Evolutionary conservation across 2,888 invertebrate species (phyloP).

Genomic region (Chaetoderma sp.): DNA sequence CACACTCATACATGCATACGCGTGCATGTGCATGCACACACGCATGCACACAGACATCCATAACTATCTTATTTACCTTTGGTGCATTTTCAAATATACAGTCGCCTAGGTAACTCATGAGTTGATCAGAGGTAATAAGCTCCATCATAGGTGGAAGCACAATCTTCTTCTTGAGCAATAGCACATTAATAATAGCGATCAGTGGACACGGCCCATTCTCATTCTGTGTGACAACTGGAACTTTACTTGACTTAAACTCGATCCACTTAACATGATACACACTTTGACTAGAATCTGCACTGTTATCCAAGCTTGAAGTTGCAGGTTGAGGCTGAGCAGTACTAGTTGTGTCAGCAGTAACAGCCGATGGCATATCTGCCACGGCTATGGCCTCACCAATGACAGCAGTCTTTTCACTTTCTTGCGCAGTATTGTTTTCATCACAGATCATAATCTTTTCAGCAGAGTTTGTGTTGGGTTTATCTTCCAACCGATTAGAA

Average conservation of each 20-base stretch:
- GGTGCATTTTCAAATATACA: conserved; percentile 71
- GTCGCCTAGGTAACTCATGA: conserved; percentile 72
- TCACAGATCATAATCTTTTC: too few relatives aligned
- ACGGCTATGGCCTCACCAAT: neutral
- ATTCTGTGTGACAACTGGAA: conserved; percentile 74
- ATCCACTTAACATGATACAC: conserved; percentile 73
- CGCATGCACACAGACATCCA: too few relatives aligned
- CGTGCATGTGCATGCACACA: too few relatives aligned
- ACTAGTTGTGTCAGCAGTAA: neutral
- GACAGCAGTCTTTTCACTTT: too few relatives aligned
- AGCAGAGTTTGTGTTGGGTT: too few relatives aligned
- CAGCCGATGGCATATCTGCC: neutral
- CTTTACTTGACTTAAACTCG: conserved; percentile 62
- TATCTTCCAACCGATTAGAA: too few relatives aligned
- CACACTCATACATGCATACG: too few relatives aligned
- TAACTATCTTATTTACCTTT: conserved; percentile 65
- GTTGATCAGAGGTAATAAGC: conserved; percentile 70
- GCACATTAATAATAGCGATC: conserved; percentile 73
- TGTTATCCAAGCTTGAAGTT: neutral
- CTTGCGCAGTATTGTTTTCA: too few relatives aligned
- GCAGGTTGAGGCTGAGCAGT: too few relatives aligned
- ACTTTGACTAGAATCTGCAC: conserved; percentile 35
- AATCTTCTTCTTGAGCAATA: conserved; percentile 71
- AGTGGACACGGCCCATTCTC: conserved; percentile 76
- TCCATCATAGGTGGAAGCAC: conserved; percentile 68